Base-by-base conservation (phyloP, 2,888 invertebrate genomes). In the Nomada hirtipes region DNA sequence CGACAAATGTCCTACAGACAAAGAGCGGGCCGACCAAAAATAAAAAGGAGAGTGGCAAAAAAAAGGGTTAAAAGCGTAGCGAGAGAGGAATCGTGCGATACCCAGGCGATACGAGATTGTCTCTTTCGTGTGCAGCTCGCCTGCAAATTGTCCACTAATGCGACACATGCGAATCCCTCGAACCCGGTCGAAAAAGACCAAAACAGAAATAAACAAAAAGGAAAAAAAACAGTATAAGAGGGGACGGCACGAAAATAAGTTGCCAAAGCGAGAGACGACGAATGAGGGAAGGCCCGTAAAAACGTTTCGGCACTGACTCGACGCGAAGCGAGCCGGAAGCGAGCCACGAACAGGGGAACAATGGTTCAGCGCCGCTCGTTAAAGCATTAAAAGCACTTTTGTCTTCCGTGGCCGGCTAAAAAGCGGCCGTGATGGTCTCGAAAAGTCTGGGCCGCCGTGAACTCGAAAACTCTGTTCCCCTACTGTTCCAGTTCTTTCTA, bases 311-410 rank as follows among this genome's bases (percentile, higher is more conserved):
- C 75, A 81, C 78, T 80, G 81, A 86, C 75, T 76, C 72, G 61
- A 53, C 65, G 67, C 57, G 76, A 64, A 50, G 50, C 61, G 71
- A 52, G 57, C 61, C 64, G 83, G 82, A 77, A 70, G 53, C 82
- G 61, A 55, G 78, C 75, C 77, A 69, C 71, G 82, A 81, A 85
- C 73, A 83, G 76, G 76, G 76, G 86, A 83, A 90, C 82, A 88
- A 89, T 85, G 81, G 86, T 73, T 81, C 76, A 82, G 81, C 76
- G 73, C 69, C 77, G 88, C 88, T 89, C 87, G 88, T 91, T 90
- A 90, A 89, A 89, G 85, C 86, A 90, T 90, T 90, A 89, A 91
- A 90, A 90, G 90, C 90, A 89, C 90, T 90, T 89, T 89, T 89
- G 89, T 89, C 87, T 86, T 87, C 76, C 79, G 84, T 82, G 72